phyloP scores from a whole-genome alignment of 2,113 vertebrate species.

The Phycodurus eques region DNA sequence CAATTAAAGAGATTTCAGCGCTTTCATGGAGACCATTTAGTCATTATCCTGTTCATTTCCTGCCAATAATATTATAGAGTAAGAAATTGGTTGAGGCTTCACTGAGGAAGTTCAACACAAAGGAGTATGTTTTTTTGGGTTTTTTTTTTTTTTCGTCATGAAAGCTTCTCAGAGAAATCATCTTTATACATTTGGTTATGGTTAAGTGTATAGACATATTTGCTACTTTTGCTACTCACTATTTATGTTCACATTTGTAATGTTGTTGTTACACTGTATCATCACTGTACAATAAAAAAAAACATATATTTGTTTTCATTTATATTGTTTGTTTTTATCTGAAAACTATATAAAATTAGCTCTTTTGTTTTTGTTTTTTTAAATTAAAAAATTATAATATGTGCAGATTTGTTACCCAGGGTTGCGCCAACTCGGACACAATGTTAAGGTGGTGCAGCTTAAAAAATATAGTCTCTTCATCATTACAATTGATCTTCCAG shows the following conservation, averaged over 20 bases:
- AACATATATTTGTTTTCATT: neutral
- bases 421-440: too few species aligned
- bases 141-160: neutral
- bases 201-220: too few species aligned
- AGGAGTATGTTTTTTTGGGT: neutral
- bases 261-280: neutral
- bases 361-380: neutral
- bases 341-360: neutral
- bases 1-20: slow-evolving; percentile 34
- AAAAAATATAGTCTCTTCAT: too few species aligned
- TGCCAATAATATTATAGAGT: slow-evolving; percentile 21
- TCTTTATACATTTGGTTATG: neutral
- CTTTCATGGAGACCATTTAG: slow-evolving; percentile 29
- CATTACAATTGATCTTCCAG: too few species aligned
- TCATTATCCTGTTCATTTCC: slow-evolving; percentile 29
- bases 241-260: neutral
- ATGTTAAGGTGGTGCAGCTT: too few species aligned
- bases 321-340: neutral
- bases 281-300: neutral
- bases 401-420: too few species aligned
- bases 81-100: slow-evolving; percentile 4
- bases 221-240: too few species aligned
- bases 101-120: neutral
- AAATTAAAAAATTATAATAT: too few species aligned
- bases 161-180: neutral